Percentiles rank a stretch among this genome's conserved stretches.
phyloP scores from a whole-genome alignment of 1,140 invertebrate genomes.

The Trissolcus basalis region DNA sequence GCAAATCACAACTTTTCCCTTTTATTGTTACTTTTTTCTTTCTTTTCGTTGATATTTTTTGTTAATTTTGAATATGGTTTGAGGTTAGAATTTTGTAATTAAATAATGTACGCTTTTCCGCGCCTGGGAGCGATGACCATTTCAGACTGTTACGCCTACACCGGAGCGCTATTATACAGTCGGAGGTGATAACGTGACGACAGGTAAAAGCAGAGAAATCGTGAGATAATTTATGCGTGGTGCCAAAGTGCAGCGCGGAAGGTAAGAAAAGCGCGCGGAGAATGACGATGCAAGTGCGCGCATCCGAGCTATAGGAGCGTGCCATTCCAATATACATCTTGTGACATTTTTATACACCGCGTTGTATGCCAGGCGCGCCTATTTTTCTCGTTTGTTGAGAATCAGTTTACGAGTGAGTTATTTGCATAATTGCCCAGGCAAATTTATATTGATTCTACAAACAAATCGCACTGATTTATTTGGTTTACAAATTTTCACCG shows the following conservation, averaged over 20 bases:
- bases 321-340: conserved; percentile 54
- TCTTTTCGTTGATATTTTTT: no score
- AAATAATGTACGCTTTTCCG: no score
- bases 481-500: no score
- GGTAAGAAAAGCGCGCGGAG: conserved; percentile 56
- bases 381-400: conserved; percentile 26
- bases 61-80: no score
- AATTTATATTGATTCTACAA: conserved; percentile 10
- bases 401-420: conserved; percentile 32
- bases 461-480: no score
- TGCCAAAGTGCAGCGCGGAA: conserved; percentile 57
- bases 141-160: conserved; percentile 55
- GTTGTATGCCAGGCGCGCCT: conserved; percentile 38
- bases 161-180: conserved; percentile 47
- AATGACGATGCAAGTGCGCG: conserved; percentile 52
- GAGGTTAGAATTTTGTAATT: no score
- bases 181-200: conserved; percentile 57
- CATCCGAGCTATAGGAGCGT: conserved; percentile 47
- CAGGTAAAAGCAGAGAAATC: conserved; percentile 60
- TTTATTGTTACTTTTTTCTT: background rate
- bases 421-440: conserved; percentile 31
- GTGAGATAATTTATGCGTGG: conserved; percentile 54
- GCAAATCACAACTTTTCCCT: background rate
- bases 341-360: conserved; percentile 43
- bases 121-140: conserved; percentile 54